Base-by-base conservation (phyloP, 1,140 invertebrate genomes). In the Stenopsyche tienmushanensis region DNA sequence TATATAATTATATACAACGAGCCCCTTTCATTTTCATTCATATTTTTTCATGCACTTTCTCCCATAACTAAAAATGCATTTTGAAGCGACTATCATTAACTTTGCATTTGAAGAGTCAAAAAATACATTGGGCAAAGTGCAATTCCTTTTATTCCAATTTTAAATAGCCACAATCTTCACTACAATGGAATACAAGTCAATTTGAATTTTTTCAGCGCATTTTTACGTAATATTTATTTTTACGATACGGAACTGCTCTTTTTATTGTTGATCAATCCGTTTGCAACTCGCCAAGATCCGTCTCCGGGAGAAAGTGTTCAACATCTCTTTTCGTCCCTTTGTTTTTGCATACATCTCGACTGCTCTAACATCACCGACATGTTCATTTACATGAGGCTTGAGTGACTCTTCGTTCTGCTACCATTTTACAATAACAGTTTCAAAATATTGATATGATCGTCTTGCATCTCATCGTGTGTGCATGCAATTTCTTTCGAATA, bases 241-340 rank as follows among this genome's bases (percentile, higher is more conserved):
- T 23, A 47, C 21, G 58, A 64, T 63, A 41, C 66, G 66, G 66
- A 60, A 59, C 66, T 68, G 66, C 15, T 15, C 1, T 39, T 5
- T 7, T 34, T 13, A 34, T 34, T 26, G 24, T 26, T 17, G 29
- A 42, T 29, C 24, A 24, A 50, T 41, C 34, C 55, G 29, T 20
- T 39, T 24, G 39, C 29, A 24, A 29, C n/a, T 47, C 62, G 21
- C 72, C 73, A 65, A 70, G 59, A 70, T 70, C 68, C 68, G 68
- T 70, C 68, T 70, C 68, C 68, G 68, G 68, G 68, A 70, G 68
- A 70, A 70, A 70, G 68, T 64, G 53, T 17, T 39, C 25, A 20
- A 29, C 64, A 26, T 53, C 52, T 44, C 42, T 26, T 54, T 63
- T n/a, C 54, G 10, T 29, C 23, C n/a, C 17, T 29, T 39, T 24